A percentile compares a stretch with the other conserved stretches of the same genome.
phyloP scores from a whole-genome alignment of 2,113 vertebrate genomes.

The Axis porcinus region DNA sequence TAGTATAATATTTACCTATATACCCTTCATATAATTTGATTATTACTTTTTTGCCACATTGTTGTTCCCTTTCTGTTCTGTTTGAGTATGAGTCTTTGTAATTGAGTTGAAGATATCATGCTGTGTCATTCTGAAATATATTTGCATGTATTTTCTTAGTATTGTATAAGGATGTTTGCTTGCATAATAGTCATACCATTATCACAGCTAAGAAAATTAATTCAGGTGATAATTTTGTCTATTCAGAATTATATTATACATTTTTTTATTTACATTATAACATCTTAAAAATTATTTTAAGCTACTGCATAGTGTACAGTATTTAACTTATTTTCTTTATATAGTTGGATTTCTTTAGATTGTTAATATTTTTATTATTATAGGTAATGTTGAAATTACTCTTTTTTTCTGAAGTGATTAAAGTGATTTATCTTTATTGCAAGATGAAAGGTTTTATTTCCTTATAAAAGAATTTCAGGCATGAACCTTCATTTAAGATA shows the following conservation, averaged over 20 bases:
- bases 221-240: neutral
- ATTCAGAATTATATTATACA: neutral
- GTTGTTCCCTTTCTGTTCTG: neutral
- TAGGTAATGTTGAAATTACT: neutral
- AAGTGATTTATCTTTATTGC: neutral
- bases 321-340: neutral
- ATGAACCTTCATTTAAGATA: neutral
- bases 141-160: neutral
- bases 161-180: neutral
- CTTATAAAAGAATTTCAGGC: neutral
- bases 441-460: neutral
- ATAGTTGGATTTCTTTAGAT: neutral
- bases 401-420: neutral
- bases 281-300: neutral
- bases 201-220: constrained; percentile 3
- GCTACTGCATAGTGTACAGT: neutral
- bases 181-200: neutral
- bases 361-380: neutral
- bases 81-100: neutral
- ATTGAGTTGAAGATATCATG: neutral
- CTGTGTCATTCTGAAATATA: neutral
- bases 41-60: neutral
- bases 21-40: neutral
- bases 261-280: neutral
- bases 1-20: neutral